Evolutionary conservation across 2,888 invertebrate genomes (phyloP), one percentile per base, ranked within the genome.

Genomic region (Penaeus monodon): DNA sequence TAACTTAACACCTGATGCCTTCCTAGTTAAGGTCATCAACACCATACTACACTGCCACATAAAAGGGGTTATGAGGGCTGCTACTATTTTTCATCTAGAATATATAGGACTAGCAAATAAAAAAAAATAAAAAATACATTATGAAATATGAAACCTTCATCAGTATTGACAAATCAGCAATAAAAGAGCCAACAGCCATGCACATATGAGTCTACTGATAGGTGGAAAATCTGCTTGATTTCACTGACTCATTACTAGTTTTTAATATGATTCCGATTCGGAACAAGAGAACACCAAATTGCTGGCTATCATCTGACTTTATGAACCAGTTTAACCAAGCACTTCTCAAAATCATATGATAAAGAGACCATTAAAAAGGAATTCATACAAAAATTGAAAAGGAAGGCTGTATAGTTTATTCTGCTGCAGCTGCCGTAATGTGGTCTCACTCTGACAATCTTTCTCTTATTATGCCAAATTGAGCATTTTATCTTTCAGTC

Each of bases 181-280:
- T 44, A 77, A 57, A 87, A 83, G 79, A 57, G 65, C 49, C 65
- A 86, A 87, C 86, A 87, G 77, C 73, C 86, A 87, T 87, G 86
- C 86, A 87, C 83, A 87, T 57, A 78, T 77, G 68, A 70, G 79
- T 63, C 76, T 87, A 87, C 77, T 83, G 86, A 87, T 83, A 87
- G 83, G 70, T 29, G 74, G 74, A 73, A 44, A 78, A 64, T 73
- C 49, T 79, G 86, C 82, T 86, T 86, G 82, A 66, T 84, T 79
- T 65, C 80, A 74, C 85, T 44, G 81, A 29, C 64, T 80, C 85
- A 80, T 85, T 24, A 79, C 68, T 22, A 79, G 66, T 17, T 57
- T 44, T 57, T 57, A 57, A 14, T 57, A 57, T 57, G 17, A 17
- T 57, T 57, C 57, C 17, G 0, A 57, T 57, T 57, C 17, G 57